These are phyloP conservation scores for Drosophila melanosoma DNA, from an alignment of 2,888 invertebrate species.

Conservation along the genomic window DNA sequence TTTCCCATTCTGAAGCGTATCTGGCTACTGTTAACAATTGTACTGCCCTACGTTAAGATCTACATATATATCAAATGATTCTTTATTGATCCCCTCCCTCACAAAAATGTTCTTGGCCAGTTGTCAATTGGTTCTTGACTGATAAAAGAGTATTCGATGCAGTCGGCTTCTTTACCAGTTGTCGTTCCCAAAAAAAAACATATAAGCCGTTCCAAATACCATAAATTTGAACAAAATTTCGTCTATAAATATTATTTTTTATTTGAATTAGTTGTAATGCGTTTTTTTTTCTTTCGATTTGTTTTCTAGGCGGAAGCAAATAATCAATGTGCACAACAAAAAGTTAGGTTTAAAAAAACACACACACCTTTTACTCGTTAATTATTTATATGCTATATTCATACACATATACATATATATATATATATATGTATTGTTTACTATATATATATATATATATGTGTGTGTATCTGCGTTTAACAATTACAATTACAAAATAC, in stretches of 20 bases:
- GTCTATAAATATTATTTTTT: conserved; percentile 57
- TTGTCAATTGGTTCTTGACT: too few relatives aligned
- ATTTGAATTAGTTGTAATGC: conserved; percentile 61
- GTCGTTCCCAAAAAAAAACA: neutral
- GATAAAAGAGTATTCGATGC: neutral
- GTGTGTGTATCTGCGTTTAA: conserved; percentile 53
- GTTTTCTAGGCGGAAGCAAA: conserved; percentile 12
- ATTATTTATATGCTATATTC: conserved; percentile 33
- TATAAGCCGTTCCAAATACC: neutral
- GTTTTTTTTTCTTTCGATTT: conserved; percentile 29
- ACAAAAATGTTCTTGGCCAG: neutral
- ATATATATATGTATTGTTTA: conserved; percentile 30
- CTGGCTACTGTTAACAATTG: neutral
- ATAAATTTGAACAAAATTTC: neutral
- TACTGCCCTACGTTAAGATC: neutral
- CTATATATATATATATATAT: conserved; percentile 31
- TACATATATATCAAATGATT: too few relatives aligned
- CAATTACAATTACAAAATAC: conserved; percentile 75
- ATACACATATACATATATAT: neutral
- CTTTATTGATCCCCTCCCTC: neutral
- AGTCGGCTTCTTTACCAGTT: neutral
- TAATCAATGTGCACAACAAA: conserved; percentile 27
- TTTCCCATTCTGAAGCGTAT: neutral
- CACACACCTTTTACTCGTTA: conserved; percentile 32
- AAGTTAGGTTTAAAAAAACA: conserved; percentile 8